phyloP scores from a whole-genome alignment of 2,797 vertebrate species.

The Adelosebastes latens region DNA sequence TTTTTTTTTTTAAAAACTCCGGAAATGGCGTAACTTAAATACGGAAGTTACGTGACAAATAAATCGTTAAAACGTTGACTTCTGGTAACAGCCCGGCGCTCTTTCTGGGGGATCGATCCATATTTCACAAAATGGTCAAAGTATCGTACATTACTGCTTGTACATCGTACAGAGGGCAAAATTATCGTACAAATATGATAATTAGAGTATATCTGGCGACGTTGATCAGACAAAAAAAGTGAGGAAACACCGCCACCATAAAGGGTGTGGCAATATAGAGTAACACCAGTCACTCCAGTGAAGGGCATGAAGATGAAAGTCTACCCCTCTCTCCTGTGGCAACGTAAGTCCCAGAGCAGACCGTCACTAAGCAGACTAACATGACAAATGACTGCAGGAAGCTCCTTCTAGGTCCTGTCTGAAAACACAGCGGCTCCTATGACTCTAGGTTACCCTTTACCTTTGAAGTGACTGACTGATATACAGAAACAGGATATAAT shows the following conservation, averaged over 20 bases:
- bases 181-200: too few species aligned
- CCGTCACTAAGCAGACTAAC: constrained; percentile 4
- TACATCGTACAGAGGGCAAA: too few species aligned
- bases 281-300: constrained; percentile 5
- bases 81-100: too few species aligned
- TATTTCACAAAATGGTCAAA: too few species aligned
- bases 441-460: constrained; percentile 35
- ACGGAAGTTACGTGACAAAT: too few species aligned
- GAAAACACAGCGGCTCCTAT: constrained; percentile 14
- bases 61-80: too few species aligned
- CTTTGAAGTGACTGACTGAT: constrained; percentile 72
- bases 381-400: constrained; percentile 63
- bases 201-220: too few species aligned
- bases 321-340: constrained; percentile 4
- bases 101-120: fast-evolving
- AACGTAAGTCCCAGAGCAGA: constrained; percentile 33
- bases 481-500: constrained; percentile 35
- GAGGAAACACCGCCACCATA: background rate
- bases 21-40: too few species aligned
- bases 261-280: background rate
- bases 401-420: constrained; percentile 28
- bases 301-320: constrained; percentile 28
- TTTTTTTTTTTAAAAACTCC: too few species aligned
- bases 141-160: too few species aligned
- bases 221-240: background rate